These are phyloP conservation scores for Chaenocephalus aceratus DNA, from an alignment of 2,113 vertebrate genomes.

Conservation along the genomic window DNA sequence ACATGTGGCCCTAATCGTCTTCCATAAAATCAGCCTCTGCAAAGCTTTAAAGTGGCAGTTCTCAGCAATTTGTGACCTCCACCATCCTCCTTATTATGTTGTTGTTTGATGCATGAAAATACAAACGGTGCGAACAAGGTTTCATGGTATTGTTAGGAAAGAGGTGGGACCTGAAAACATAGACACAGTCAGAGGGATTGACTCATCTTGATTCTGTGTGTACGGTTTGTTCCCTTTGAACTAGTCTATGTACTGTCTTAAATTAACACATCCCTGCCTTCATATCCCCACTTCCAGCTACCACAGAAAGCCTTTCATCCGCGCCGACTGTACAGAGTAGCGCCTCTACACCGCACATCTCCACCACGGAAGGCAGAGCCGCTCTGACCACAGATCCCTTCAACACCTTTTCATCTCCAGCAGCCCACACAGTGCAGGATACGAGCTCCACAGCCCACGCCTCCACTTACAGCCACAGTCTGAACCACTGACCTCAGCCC, in stretches of 20 bases:
- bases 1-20: too few species aligned
- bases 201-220: neutral
- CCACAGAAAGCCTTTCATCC: slow-evolving; percentile 52
- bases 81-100: neutral
- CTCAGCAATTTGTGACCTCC: neutral
- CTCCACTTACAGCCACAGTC: slow-evolving; percentile 55
- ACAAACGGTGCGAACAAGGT: neutral
- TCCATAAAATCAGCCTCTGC: neutral
- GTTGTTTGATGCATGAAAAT: slow-evolving; percentile 21
- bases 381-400: slow-evolving; percentile 21
- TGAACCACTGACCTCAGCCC: slow-evolving; percentile 23
- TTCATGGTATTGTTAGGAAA: neutral
- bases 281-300: slow-evolving; percentile 43
- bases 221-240: slow-evolving; percentile 25
- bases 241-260: slow-evolving; percentile 39
- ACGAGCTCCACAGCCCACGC: slow-evolving; percentile 61
- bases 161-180: neutral
- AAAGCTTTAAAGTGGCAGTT: neutral
- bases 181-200: slow-evolving; percentile 11
- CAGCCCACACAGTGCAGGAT: slow-evolving; percentile 9
- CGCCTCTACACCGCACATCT: slow-evolving; percentile 7
- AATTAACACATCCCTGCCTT: slow-evolving; percentile 33
- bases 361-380: slow-evolving; percentile 7
- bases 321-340: neutral
- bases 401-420: slow-evolving; percentile 53